Base-by-base conservation (phyloP, 1,140 invertebrate genomes). In the Ectropis grisescens region DNA sequence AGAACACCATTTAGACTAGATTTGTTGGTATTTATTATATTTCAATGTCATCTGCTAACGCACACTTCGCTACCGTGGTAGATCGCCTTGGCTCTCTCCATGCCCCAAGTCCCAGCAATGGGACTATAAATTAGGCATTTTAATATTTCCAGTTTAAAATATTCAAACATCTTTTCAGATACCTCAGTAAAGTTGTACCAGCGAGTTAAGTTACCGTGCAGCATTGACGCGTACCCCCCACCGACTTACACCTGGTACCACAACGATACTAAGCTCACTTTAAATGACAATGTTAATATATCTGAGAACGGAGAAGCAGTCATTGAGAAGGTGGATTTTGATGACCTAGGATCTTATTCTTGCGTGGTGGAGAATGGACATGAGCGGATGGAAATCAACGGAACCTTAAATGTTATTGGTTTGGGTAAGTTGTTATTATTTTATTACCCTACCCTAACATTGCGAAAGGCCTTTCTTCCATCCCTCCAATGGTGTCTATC, bases 131-230 rank as follows among this genome's bases (percentile, higher is more conserved):
- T n/a, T n/a, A n/a, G n/a, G n/a, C n/a, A n/a, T n/a, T n/a, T n/a
- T n/a, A n/a, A n/a, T n/a, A n/a, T n/a, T n/a, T n/a, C n/a, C n/a
- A n/a, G n/a, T n/a, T n/a, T n/a, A n/a, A n/a, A n/a, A n/a, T n/a
- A n/a, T n/a, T n/a, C n/a, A n/a, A n/a, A n/a, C n/a, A n/a, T 41
- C 24, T 13, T 69, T 64, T 19, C 59, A 82, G 75, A 79, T 44
- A 54, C 43, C 33, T 56, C 60, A 26, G 47, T 62, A 1, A 49
- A 72, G 30, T 35, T 80, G 1, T 75, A 76, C 34, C 60, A 65
- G 2, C 52, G 59, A 40, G 32, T 57, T 0, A 33, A 53, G n/a
- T 38, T 82, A 0, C 46, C 42, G 1, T 82, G 79, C 30, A 26
- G 33, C 3, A 14, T 71, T 3, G 58, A 65, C 16, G 34, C 57